phyloP scores from a whole-genome alignment of 2,113 vertebrate genomes.

The Dinomys branickii region DNA sequence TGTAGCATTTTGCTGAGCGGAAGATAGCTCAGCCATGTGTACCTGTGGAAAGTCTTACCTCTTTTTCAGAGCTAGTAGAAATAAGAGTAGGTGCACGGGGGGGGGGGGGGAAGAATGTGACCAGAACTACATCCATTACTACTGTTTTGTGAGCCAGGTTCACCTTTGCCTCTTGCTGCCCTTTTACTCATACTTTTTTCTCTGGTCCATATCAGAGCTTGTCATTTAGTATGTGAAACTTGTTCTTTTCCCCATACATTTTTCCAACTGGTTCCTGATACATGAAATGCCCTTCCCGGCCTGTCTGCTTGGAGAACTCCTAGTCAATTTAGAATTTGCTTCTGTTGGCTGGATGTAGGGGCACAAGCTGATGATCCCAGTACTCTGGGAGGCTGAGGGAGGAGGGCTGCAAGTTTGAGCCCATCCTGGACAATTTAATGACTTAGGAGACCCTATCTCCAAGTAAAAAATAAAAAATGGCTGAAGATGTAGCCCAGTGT shows the following conservation, averaged over 20 bases:
- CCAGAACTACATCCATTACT: rapidly evolving
- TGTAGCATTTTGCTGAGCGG: too few relatives aligned
- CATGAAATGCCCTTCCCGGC: background rate
- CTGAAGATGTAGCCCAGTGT: background rate
- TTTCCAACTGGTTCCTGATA: background rate
- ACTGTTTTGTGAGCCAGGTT: background rate
- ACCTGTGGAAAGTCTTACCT: background rate
- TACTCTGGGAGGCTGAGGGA: background rate
- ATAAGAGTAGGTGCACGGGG: background rate
- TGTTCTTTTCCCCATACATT: background rate
- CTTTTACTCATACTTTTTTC: background rate
- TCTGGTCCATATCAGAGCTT: background rate
- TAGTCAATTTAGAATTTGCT: background rate
- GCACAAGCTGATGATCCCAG: too few relatives aligned
- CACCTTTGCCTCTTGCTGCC: background rate
- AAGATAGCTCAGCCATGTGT: background rate
- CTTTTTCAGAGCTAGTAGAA: background rate
- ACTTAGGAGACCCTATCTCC: background rate
- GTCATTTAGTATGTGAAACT: background rate
- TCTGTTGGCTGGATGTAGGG: background rate
- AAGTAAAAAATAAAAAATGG: background rate
- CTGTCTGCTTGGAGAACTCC: background rate
- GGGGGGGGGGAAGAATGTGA: background rate
- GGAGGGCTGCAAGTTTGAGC: background rate
- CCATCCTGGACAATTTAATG: background rate